Conservation (phyloP, 2,888 invertebrate genomes). For the Pollenia griseotomentosa region DNA sequence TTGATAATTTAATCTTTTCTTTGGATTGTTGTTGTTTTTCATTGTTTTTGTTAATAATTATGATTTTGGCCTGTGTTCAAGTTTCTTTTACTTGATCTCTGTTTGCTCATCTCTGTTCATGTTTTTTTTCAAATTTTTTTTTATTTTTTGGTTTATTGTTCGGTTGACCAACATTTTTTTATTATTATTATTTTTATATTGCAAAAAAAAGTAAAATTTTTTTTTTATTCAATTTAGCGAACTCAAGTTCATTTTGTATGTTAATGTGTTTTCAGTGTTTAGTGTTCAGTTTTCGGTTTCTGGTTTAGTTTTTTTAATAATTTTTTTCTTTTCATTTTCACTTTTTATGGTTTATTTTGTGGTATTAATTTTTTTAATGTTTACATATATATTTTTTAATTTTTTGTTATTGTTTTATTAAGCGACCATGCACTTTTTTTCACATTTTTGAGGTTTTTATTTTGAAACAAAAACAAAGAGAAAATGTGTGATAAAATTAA, state of each 20-base stretch:
- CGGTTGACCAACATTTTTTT: conserved; percentile 71
- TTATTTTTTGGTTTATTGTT: conserved; percentile 51
- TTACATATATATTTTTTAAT: neutral
- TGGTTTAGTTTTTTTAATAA: conserved; percentile 52
- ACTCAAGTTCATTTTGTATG: conserved; percentile 73
- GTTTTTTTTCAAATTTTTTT: neutral
- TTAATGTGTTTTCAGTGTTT: conserved; percentile 61
- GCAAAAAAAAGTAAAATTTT: conserved; percentile 46
- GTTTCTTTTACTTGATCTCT: neutral
- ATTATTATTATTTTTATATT: conserved; percentile 34
- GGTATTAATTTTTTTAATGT: conserved; percentile 22
- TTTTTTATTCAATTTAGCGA: conserved; percentile 44
- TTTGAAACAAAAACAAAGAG: neutral
- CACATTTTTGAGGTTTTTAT: neutral
- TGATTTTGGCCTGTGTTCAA: conserved; percentile 3
- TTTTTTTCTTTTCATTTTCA: conserved; percentile 53
- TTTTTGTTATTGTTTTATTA: neutral
- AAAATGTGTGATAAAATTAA: neutral
- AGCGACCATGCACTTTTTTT: conserved; percentile 31
- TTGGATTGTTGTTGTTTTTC: neutral
- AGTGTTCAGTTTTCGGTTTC: conserved; percentile 43
- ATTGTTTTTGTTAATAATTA: neutral
- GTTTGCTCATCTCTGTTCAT: neutral
- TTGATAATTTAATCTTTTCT: conserved; percentile 1
- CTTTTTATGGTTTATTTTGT: conserved; percentile 54